Evolutionary conservation across 2,797 vertebrate species (phyloP).

Genomic region (Arremon aurantiirostris): DNA sequence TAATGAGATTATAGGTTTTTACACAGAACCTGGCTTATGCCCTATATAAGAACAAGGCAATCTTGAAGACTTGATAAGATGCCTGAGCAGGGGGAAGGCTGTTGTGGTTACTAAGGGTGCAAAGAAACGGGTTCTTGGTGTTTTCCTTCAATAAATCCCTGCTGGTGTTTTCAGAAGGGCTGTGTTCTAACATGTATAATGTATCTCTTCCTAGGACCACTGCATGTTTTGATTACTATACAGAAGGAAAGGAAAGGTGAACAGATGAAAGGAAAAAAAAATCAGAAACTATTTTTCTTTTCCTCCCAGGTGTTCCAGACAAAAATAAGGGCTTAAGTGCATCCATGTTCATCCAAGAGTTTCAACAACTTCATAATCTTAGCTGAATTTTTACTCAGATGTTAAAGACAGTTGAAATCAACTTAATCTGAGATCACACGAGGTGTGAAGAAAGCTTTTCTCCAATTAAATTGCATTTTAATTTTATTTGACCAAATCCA

Average conservation of each 20-base stretch:
- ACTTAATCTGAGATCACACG: background rate
- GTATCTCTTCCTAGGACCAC: background rate
- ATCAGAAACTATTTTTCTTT: background rate
- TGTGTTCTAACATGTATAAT: background rate
- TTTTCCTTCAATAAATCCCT: background rate
- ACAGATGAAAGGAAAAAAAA: background rate
- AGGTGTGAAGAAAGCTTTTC: background rate
- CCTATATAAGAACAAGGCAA: background rate
- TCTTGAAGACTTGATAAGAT: background rate
- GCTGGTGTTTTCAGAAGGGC: background rate
- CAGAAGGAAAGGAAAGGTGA: background rate
- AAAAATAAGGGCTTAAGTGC: background rate
- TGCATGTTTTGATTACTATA: background rate
- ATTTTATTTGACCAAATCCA: background rate
- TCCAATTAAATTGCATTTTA: background rate
- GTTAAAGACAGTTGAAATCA: background rate
- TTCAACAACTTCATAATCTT: background rate
- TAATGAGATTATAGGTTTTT: background rate
- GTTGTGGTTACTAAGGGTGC: background rate
- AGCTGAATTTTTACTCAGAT: background rate
- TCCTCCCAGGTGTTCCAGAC: background rate
- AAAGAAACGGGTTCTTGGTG: background rate
- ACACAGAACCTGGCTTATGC: background rate
- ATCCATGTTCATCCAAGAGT: background rate
- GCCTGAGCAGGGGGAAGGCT: background rate